Evolutionary conservation across 2,113 vertebrate species (phyloP), one percentile per base, ranked within the genome.

Genomic region (Melanocharis versteri): DNA sequence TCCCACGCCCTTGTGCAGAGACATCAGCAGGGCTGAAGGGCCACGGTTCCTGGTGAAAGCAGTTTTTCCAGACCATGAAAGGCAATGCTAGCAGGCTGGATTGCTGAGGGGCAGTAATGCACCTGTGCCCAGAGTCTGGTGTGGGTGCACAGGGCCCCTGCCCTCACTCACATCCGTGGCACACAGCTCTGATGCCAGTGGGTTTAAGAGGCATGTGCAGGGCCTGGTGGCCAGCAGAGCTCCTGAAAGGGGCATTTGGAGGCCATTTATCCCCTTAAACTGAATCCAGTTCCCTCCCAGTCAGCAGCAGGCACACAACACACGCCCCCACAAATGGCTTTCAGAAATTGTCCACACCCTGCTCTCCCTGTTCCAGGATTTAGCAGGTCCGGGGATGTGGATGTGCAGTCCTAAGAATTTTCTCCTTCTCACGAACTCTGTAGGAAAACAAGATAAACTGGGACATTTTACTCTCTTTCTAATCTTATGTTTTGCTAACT

Each of bases 1-100:
- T 57, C 93, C 89, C 84, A 42, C 77, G 70, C 39, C 93, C 72
- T 92, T 40, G 89, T 70, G 70, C 87, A 93, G 95, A 64, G 84
- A 72, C 73, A 87, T 35, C 96, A 94, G 90, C 75, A 87, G 89
- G 87, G 75, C 93, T 89, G 85, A 89, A 92, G 95, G 89, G 90
- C 94, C 83, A 79, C 7, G 65, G 53, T 70, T 45, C 73, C 90
- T 91, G 76, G 37, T 90, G 84, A 94, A 93, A 94, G 89, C 88
- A 90, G 83, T 19, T 95, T 88, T 77, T 80, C 42, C 92, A 95
- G 78, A 81, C 69, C 17, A 2, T 54, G 62, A 80, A 15, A 78
- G 94, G 78, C 92, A 57, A 35, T 0, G 8, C 11, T 42, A 14
- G 22, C 28, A 64, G 50, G 44, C 40, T 60, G 13, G 50, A 6